These are phyloP conservation scores for Betta splendens DNA, from an alignment of 2,797 vertebrate species.

Conservation along the genomic window DNA sequence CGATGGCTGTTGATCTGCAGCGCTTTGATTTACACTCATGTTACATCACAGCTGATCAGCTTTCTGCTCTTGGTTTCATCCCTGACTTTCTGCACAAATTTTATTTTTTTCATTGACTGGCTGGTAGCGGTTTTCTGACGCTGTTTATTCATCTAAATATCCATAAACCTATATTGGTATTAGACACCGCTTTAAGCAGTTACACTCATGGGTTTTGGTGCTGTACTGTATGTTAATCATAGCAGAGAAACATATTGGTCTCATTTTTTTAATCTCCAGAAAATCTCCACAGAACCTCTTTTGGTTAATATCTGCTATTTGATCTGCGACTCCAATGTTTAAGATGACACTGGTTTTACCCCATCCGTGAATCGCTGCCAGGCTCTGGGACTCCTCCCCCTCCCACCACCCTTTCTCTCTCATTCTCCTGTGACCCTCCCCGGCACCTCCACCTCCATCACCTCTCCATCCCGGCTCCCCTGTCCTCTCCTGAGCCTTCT, in stretches of 20 bases:
- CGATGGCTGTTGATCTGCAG: constrained; percentile 5
- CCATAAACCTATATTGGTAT: too few species aligned
- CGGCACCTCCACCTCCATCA: constrained; percentile 7
- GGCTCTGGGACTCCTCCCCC: constrained; percentile 13
- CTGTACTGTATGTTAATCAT: background rate
- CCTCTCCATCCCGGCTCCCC: constrained; percentile 14
- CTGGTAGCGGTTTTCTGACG: background rate
- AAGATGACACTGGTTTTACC: too few species aligned
- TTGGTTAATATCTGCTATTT: constrained; percentile 18
- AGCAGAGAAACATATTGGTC: too few species aligned
- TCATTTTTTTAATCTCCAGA: too few species aligned
- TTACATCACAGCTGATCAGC: background rate
- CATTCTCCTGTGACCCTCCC: constrained; percentile 33
- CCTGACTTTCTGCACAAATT: constrained; percentile 3
- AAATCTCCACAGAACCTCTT: constrained; percentile 7
- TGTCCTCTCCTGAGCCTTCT: constrained; percentile 13
- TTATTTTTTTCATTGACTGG: background rate
- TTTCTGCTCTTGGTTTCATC: constrained; percentile 24
- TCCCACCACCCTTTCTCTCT: constrained; percentile 19
- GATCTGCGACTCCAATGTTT: constrained; percentile 8
- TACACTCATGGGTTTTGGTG: background rate
- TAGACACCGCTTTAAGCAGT: too few species aligned
- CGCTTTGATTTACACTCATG: constrained; percentile 11
- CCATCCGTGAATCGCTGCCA: constrained; percentile 21
- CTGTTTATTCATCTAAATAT: too few species aligned